These are phyloP conservation scores for Nyctereutes procyonoides DNA, from an alignment of 2,113 vertebrate genomes.

Conservation along the genomic window DNA sequence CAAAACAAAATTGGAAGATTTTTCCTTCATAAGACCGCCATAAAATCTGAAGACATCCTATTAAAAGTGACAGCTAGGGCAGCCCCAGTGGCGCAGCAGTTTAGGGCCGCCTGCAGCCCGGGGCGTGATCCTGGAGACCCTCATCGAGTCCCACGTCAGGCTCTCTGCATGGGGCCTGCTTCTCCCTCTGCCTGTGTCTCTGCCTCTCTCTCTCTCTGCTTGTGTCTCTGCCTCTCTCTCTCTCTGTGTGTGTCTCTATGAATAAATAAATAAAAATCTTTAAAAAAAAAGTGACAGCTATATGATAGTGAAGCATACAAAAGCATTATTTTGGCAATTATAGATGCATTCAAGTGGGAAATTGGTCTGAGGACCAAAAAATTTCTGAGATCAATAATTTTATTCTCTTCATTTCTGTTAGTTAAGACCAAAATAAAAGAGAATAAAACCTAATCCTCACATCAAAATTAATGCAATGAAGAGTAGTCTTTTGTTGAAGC, in stretches of 20 bases:
- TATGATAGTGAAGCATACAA: neutral
- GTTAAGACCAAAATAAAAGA: neutral
- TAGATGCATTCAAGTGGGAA: neutral
- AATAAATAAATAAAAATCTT: too few species aligned
- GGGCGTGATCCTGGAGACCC: too few species aligned
- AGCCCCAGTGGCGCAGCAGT: too few species aligned
- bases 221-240: too few species aligned
- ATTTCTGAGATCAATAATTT: conserved; percentile 1
- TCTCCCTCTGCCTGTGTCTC: too few species aligned
- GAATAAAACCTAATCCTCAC: neutral
- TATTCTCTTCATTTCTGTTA: neutral
- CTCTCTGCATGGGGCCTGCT: too few species aligned
- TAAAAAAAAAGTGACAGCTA: neutral
- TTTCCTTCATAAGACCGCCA: conserved; percentile 88
- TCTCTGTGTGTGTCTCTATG: too few species aligned
- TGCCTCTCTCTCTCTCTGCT: too few species aligned
- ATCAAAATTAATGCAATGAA: conserved; percentile 1
- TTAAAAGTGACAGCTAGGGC: conserved; percentile 73
- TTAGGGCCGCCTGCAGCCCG: too few species aligned
- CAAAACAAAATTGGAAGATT: neutral
- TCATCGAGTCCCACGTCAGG: too few species aligned
- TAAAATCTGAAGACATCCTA: conserved; percentile 93
- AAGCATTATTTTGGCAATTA: neutral
- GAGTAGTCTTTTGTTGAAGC: neutral
- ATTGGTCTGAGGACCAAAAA: neutral